Percentiles rank a stretch among this genome's conserved stretches.
phyloP scores from a whole-genome alignment of 2,113 vertebrate species.

The Ailuropoda melanoleuca region DNA sequence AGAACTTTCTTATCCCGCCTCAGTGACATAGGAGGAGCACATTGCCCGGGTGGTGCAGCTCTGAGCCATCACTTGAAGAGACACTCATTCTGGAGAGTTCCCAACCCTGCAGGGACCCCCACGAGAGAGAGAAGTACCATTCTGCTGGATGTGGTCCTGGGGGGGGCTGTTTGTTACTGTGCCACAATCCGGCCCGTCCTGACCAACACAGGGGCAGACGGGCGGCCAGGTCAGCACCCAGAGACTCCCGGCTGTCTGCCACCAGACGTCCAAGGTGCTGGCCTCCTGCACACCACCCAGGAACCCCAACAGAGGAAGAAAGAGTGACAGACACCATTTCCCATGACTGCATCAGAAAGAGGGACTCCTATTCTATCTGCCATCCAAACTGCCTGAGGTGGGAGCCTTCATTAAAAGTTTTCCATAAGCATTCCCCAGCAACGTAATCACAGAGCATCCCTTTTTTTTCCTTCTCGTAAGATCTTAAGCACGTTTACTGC shows the following conservation, averaged over 20 bases:
- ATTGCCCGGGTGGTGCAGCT: not conserved
- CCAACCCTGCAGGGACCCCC: not conserved
- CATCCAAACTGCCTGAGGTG: not conserved
- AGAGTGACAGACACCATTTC: not conserved
- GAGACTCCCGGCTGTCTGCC: no score
- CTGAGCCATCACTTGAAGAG: not conserved
- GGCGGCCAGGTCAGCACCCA: no score
- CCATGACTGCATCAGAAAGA: not conserved
- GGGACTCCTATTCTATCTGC: not conserved
- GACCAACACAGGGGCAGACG: not conserved
- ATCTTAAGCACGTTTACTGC: conserved; percentile 34
- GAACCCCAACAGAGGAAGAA: not conserved
- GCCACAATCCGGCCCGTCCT: not conserved
- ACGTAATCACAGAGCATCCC: not conserved
- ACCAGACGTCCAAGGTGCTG: no score
- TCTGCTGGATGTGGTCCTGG: fast-evolving
- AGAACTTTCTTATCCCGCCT: not conserved
- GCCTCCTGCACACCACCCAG: not conserved
- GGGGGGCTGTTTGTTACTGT: not conserved
- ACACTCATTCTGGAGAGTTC: not conserved
- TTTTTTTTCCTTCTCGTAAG: not conserved
- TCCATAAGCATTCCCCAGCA: not conserved
- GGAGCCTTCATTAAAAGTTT: conserved; percentile 29
- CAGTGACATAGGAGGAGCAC: not conserved
- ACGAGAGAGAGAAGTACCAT: fast-evolving